phyloP scores from a whole-genome alignment of 2,888 invertebrate genomes.

The Leptinotarsa haldemani region DNA sequence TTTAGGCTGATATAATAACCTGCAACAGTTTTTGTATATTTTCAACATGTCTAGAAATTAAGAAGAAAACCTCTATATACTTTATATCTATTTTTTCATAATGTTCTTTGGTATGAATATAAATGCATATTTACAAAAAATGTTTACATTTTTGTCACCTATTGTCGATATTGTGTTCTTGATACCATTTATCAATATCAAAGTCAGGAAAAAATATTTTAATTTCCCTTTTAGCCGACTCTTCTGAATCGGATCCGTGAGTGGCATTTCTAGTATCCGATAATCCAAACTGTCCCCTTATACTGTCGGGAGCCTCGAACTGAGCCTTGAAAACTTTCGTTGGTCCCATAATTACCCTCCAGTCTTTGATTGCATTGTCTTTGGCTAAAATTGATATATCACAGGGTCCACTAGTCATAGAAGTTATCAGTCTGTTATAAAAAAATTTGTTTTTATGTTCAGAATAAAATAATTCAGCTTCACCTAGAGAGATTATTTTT shows the following conservation, averaged over 20 bases:
- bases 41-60: too few species aligned
- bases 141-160: conserved; percentile 24
- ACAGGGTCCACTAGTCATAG: conserved; percentile 90
- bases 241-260: conserved; percentile 89
- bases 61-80: too few species aligned
- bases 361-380: conserved; percentile 79
- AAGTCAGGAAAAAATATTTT: conserved; percentile 88
- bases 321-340: conserved; percentile 88
- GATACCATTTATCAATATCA: conserved; percentile 74
- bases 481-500: conserved; percentile 70
- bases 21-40: too few species aligned
- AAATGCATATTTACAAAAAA: not conserved
- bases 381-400: conserved; percentile 83
- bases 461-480: conserved; percentile 81
- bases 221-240: conserved; percentile 83
- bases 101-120: not conserved
- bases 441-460: conserved; percentile 89
- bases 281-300: conserved; percentile 87
- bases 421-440: conserved; percentile 82
- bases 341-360: conserved; percentile 90
- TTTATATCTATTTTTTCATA: not conserved
- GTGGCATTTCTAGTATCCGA: conserved; percentile 95
- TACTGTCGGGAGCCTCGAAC: conserved; percentile 79
- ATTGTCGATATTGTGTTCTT: conserved; percentile 68
- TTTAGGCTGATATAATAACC: too few species aligned